phyloP scores from a whole-genome alignment of 2,888 invertebrate species.

The Sesia bembeciformis region DNA sequence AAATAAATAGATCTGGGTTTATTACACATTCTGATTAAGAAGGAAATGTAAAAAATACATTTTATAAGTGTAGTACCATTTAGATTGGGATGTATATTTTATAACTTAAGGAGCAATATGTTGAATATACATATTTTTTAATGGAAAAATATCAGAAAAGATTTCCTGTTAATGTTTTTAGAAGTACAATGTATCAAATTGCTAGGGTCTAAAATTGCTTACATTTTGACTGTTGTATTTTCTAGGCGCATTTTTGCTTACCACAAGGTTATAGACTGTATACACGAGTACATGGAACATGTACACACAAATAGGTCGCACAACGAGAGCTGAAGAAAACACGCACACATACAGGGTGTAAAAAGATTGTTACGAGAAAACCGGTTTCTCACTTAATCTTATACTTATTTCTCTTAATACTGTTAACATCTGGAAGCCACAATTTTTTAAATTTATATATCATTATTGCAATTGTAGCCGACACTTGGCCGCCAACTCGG shows the following conservation, averaged over 20 bases:
- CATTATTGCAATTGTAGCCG: no score
- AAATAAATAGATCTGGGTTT: constrained; percentile 32
- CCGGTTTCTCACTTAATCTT: no score
- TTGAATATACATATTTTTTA: constrained; percentile 3
- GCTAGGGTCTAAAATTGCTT: constrained; percentile 5
- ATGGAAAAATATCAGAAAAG: constrained; percentile 33
- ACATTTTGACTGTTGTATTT: constrained; percentile 17
- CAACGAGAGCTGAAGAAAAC: no score
- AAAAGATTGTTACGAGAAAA: no score
- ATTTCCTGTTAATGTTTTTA: constrained; percentile 37
- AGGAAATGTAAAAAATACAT: constrained; percentile 21
- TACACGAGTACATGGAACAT: not conserved
- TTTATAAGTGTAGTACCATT: constrained; percentile 17
- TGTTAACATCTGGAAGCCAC: no score
- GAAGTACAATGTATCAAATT: constrained; percentile 12
- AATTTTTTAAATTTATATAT: no score
- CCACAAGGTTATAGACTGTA: constrained; percentile 27
- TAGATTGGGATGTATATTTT: constrained; percentile 17
- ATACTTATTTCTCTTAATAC: no score
- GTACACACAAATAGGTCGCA: no score
- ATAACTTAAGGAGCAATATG: not conserved
- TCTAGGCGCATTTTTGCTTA: constrained; percentile 32
- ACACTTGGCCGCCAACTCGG: no score
- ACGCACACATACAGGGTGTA: no score
- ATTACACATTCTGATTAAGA: constrained; percentile 9